Percentiles rank a stretch among this genome's conserved stretches.
phyloP scores from a whole-genome alignment of 2,888 invertebrate genomes.

The Allacma fusca region DNA sequence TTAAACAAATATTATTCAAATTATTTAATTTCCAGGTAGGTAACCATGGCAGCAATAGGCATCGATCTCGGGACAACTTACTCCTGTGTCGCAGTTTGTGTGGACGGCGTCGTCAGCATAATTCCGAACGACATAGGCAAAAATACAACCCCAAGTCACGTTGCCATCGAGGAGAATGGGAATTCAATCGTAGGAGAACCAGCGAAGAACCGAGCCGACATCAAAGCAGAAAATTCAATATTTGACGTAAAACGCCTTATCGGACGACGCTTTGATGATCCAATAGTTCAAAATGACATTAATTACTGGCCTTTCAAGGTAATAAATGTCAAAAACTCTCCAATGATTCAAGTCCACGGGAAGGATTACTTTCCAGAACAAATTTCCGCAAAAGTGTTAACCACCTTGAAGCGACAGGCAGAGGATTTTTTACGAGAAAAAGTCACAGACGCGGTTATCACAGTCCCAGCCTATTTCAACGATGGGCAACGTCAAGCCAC shows the following conservation, averaged over 20 bases:
- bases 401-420: conserved; percentile 91
- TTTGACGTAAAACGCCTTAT: conserved; percentile 89
- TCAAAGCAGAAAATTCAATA: conserved; percentile 11
- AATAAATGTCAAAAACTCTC: conserved; percentile 72
- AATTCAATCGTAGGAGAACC: background rate
- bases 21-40: background rate
- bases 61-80: conserved; percentile 53
- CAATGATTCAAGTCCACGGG: conserved; percentile 50
- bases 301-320: conserved; percentile 95
- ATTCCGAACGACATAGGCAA: conserved; percentile 37
- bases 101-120: conserved; percentile 43
- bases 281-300: conserved; percentile 89
- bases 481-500: conserved; percentile 72
- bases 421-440: conserved; percentile 85
- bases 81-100: conserved; percentile 50
- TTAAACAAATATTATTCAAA: background rate
- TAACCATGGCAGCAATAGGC: conserved; percentile 46
- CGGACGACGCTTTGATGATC: conserved; percentile 87
- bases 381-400: conserved; percentile 74
- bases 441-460: conserved; percentile 79
- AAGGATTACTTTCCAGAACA: conserved; percentile 72
- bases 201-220: background rate
- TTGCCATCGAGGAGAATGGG: background rate
- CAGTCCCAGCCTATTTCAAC: conserved; percentile 82
- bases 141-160: conserved; percentile 5